A percentile compares a stretch with the other conserved stretches of the same genome.
Conservation (phyloP, 2,797 vertebrate species). For the Naso thynnoides region DNA sequence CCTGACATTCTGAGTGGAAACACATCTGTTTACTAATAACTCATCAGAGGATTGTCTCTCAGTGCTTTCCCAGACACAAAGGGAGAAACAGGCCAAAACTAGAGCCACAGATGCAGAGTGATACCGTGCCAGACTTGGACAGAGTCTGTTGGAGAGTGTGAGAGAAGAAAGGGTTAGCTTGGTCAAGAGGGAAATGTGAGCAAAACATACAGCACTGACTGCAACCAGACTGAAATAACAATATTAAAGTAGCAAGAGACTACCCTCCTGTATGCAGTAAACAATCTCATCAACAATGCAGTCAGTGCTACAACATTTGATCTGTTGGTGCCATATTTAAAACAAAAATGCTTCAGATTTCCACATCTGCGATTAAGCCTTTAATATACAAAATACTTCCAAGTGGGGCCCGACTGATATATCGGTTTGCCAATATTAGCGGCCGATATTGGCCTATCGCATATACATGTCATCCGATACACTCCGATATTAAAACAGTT, state of each 20-base stretch:
- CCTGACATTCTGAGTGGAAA: conserved; percentile 14
- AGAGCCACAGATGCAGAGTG: conserved; percentile 71
- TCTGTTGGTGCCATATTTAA: not conserved
- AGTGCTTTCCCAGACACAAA: conserved; percentile 67
- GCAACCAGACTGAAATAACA: not conserved
- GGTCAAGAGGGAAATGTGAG: conserved; percentile 33
- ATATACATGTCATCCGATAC: too few species aligned
- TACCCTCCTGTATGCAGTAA: not conserved
- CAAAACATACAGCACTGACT: not conserved
- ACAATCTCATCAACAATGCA: not conserved
- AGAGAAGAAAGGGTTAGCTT: conserved; percentile 70
- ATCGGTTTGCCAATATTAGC: too few species aligned
- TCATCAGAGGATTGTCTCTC: conserved; percentile 64
- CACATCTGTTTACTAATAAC: conserved; percentile 30
- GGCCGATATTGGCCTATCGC: too few species aligned
- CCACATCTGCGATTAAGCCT: not conserved
- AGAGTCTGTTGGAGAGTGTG: conserved; percentile 84
- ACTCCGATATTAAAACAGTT: too few species aligned
- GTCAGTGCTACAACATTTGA: conserved; percentile 12
- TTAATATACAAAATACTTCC: not conserved
- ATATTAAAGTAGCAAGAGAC: not conserved
- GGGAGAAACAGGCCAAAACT: conserved; percentile 73
- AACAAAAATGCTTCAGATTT: conserved; percentile 4
- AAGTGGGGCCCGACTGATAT: too few species aligned
- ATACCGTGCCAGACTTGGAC: conserved; percentile 85